Base-by-base conservation (phyloP, 2,113 vertebrate species). In the Todiramphus saurophagus region DNA sequence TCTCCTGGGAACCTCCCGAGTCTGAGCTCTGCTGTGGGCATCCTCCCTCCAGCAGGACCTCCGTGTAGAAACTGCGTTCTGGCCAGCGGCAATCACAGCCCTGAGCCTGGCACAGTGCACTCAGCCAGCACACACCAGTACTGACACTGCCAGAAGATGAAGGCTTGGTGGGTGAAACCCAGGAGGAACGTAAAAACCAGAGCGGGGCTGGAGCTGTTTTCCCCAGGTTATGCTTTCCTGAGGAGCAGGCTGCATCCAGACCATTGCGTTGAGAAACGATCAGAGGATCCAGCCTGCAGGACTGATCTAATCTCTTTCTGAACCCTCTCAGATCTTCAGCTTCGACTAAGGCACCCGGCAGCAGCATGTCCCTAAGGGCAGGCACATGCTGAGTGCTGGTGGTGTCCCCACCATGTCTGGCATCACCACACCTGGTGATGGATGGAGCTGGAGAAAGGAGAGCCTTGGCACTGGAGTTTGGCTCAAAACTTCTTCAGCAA, bases 251-350 rank as follows among this genome's bases (percentile, higher is more conserved):
- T 66, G 56, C 50, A 70, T 7, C 30, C 78, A 72, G 82, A 39
- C 23, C 5, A 1, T 9, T 18, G 15, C 0, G 0, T 10, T 84
- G 50, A 77, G 66, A 62, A 89, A 44, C 0, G 0, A 20, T 10
- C 1, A 1, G 46, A 60, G n/a, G 37, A 59, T 70, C 28, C 46
- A 63, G 67, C 11, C 46, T 68, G 51, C 10, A 79, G 46, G 37
- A 67, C 41, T 21, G 28, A 60, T 20, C 25, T 46, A 35, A 87
- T 35, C 33, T n/a, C 15, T 35, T 73, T 74, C 55, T 21, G 37
- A 85, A 55, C 18, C 4, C 8, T 37, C 15, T 35, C 12, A 25
- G 3, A 8, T 23, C 30, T 28, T 53, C 1, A 2, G 39, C 33
- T 92, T 39, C 64, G 20, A 48, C 15, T 0, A 1, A 48, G 46